phyloP scores from a whole-genome alignment of 2,113 vertebrate species.

The Myotis brandtii region DNA sequence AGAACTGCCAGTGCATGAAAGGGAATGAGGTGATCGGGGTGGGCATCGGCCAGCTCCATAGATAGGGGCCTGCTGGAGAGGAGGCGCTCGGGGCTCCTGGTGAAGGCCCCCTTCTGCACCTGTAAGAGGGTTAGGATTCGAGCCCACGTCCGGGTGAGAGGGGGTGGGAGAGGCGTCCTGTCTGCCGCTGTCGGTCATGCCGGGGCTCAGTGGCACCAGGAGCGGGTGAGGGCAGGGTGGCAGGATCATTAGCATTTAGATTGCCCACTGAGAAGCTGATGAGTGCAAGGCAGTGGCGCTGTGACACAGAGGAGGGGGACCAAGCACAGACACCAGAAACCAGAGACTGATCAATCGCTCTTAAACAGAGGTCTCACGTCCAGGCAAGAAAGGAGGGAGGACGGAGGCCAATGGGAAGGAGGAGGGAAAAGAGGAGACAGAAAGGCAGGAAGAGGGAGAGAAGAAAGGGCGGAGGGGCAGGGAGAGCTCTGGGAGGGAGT shows the following conservation, averaged over 20 bases:
- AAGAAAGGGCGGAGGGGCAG: not conserved
- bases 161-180: not conserved
- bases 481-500: not conserved
- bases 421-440: not conserved
- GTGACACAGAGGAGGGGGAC: not conserved
- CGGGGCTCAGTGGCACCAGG: not conserved
- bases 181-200: not conserved
- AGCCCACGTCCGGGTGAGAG: not conserved
- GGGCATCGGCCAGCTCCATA: conserved; percentile 53
- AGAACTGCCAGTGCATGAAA: conserved; percentile 81
- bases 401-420: not conserved
- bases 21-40: conserved; percentile 78
- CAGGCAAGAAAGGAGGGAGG: not conserved
- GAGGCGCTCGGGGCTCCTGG: not conserved
- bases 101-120: not conserved
- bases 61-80: not conserved
- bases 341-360: not conserved
- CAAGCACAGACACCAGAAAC: not conserved
- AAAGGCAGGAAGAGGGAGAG: no score
- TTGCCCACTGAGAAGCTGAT: not conserved
- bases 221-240: not conserved
- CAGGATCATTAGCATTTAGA: conserved; percentile 69
- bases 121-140: not conserved
- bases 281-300: not conserved
- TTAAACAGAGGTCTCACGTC: not conserved